Conservation (phyloP, 2,797 vertebrate genomes). For the Lithobates sylvaticus region DNA sequence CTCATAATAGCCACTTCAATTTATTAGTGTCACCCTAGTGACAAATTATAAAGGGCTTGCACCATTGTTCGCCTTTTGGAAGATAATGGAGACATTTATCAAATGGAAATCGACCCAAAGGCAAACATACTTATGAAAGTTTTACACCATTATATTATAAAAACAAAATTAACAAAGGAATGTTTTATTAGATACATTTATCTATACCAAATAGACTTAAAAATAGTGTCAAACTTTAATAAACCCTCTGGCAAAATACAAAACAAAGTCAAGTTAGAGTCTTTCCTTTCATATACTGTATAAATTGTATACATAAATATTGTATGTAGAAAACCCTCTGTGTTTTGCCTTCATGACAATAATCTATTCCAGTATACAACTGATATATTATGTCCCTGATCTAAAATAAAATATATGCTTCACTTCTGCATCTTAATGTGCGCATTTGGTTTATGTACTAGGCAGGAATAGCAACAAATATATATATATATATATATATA, state of each 20-base stretch:
- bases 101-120: conserved; percentile 47
- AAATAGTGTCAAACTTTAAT: conserved; percentile 43
- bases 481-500: conserved; percentile 36
- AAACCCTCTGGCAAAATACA: conserved; percentile 39
- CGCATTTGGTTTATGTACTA: not conserved
- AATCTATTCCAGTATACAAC: not conserved
- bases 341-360: not conserved
- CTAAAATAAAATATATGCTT: not conserved
- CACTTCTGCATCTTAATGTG: not conserved
- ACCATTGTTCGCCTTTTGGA: conserved; percentile 39
- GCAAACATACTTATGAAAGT: conserved; percentile 33
- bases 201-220: conserved; percentile 22
- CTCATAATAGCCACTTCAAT: conserved; percentile 15
- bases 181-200: conserved; percentile 54
- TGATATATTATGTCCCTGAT: not conserved
- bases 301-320: conserved; percentile 19
- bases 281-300: not conserved
- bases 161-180: conserved; percentile 48
- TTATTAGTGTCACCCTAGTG: conserved; percentile 39
- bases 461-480: conserved; percentile 16
- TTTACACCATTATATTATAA: conserved; percentile 34
- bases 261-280: conserved; percentile 4
- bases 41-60: conserved; percentile 44
- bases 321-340: conserved; percentile 5
- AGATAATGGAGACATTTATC: conserved; percentile 54